phyloP scores from a whole-genome alignment of 53 echinoderm and acorn worm genomes.

The Patiria pectinifera region DNA sequence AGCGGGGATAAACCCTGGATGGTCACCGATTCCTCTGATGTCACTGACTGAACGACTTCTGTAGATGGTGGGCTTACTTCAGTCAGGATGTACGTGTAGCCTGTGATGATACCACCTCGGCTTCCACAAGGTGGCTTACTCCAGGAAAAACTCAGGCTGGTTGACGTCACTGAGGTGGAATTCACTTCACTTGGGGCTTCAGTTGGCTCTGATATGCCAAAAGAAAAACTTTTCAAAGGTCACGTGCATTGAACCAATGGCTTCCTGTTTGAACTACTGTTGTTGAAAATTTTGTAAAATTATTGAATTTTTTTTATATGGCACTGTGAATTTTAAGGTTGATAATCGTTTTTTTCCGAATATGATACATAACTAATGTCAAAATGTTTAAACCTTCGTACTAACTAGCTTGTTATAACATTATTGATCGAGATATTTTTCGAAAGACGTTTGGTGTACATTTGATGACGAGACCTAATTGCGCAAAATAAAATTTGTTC shows the following conservation, averaged over 20 bases:
- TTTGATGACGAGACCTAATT: too few relatives aligned
- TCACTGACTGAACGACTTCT: neutral
- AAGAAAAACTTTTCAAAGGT: neutral
- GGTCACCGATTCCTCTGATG: constrained; percentile 10
- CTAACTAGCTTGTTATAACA: too few relatives aligned
- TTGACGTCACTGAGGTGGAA: neutral
- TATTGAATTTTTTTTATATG: too few relatives aligned
- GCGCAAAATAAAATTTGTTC: neutral
- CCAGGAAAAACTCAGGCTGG: constrained; percentile 55
- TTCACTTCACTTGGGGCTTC: neutral
- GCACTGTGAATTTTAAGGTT: too few relatives aligned
- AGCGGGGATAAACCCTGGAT: constrained; percentile 52
- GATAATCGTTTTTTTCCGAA: too few relatives aligned
- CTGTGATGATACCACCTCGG: constrained; percentile 53
- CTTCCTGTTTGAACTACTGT: too few relatives aligned
- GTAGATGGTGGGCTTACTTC: neutral
- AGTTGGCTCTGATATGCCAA: neutral
- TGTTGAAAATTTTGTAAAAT: too few relatives aligned
- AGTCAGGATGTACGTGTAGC: constrained; percentile 46
- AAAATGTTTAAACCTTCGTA: too few relatives aligned
- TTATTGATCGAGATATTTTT: too few relatives aligned
- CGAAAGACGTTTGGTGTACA: too few relatives aligned
- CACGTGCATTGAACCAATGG: too few relatives aligned
- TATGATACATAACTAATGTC: too few relatives aligned
- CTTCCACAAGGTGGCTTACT: constrained; percentile 49